Evolutionary conservation across 2,888 invertebrate genomes (phyloP).

Genomic region (Elmis aenea): DNA sequence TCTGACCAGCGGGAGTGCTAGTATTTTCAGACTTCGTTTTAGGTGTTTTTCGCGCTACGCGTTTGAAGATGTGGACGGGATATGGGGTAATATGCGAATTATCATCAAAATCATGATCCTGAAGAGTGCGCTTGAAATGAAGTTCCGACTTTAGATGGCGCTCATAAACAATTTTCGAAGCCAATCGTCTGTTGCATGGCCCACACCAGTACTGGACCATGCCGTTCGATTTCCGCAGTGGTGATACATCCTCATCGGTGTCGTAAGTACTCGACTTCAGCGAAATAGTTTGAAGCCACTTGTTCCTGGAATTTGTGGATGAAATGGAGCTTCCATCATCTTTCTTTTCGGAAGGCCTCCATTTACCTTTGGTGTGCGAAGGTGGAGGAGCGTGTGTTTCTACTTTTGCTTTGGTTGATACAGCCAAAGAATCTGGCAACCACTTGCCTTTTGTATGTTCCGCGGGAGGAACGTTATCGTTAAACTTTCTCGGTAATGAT

Average conservation of each 20-base stretch:
- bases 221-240: slow-evolving; percentile 42
- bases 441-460: slow-evolving; percentile 72
- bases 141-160: slow-evolving; percentile 71
- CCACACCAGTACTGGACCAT: slow-evolving; percentile 72
- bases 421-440: slow-evolving; percentile 51
- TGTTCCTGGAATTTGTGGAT: slow-evolving; percentile 67
- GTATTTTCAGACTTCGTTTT: background rate
- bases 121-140: slow-evolving; percentile 62
- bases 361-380: slow-evolving; percentile 59
- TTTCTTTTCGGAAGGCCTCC: slow-evolving; percentile 48
- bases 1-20: background rate
- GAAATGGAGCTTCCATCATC: slow-evolving; percentile 54
- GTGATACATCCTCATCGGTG: slow-evolving; percentile 28
- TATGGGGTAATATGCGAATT: too few relatives aligned
- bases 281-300: slow-evolving; percentile 57
- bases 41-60: background rate
- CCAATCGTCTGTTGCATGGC: slow-evolving; percentile 71
- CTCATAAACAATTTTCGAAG: slow-evolving; percentile 69
- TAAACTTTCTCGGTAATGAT: background rate
- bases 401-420: slow-evolving; percentile 41
- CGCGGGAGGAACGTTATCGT: slow-evolving; percentile 54
- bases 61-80: background rate
- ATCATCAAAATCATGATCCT: slow-evolving; percentile 63
- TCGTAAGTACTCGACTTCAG: slow-evolving; percentile 2
- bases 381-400: slow-evolving; percentile 44